phyloP scores from a whole-genome alignment of 2,888 invertebrate species.

The Flexamia atlantica region DNA sequence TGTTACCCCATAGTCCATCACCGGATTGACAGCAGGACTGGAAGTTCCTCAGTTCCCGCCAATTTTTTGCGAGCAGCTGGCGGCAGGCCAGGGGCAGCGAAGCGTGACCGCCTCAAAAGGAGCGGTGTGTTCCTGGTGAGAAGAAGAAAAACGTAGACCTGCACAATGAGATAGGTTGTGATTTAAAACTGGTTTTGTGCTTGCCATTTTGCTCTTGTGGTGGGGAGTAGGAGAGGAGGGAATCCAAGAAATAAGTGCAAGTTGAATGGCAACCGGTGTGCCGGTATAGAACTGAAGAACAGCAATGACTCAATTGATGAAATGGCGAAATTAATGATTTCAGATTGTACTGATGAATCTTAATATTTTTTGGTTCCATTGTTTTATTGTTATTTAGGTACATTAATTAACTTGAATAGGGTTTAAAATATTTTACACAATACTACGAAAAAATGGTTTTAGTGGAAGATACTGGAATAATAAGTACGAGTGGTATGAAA shows the following conservation, averaged over 20 bases:
- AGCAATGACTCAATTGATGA: no score
- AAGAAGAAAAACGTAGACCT: neutral
- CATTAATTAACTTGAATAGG: no score
- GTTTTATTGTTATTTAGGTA: no score
- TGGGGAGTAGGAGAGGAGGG: no score
- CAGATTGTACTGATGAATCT: no score
- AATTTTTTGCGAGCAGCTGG: constrained; percentile 14
- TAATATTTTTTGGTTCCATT: no score
- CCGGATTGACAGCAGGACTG: constrained; percentile 12
- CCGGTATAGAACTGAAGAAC: neutral
- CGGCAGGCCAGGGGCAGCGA: constrained; percentile 12
- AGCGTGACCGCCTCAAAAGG: constrained; percentile 14
- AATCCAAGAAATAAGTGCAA: no score
- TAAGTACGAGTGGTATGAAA: no score
- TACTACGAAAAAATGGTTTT: no score
- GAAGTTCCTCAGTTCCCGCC: constrained; percentile 38
- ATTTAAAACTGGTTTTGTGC: constrained; percentile 34
- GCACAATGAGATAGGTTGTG: neutral
- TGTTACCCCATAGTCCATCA: neutral
- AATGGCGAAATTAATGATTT: no score
- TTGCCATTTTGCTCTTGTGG: constrained; percentile 1
- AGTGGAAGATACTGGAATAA: no score
- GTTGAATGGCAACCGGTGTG: neutral
- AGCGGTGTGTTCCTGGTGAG: neutral
- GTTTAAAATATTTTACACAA: no score